A percentile compares a stretch with the other conserved stretches of the same genome.
Conservation (phyloP, 2,888 invertebrate species). For the Meliscaeva auricollis region DNA sequence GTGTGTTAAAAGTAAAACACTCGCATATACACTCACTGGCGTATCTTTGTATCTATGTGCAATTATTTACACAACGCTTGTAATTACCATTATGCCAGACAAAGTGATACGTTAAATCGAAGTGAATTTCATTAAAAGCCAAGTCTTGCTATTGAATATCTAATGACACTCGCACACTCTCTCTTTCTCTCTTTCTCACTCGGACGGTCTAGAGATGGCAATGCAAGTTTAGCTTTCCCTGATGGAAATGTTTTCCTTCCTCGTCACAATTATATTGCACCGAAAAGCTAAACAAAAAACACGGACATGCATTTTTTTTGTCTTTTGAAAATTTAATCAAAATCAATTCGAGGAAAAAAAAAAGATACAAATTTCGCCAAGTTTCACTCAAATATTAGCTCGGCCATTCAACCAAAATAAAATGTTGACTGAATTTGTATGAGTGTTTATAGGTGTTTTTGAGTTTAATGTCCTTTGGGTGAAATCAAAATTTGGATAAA, state of each 20-base stretch:
- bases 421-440: slow-evolving; percentile 23
- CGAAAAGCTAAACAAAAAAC: neutral
- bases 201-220: neutral
- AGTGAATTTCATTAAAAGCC: slow-evolving; percentile 65
- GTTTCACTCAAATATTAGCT: slow-evolving; percentile 45
- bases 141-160: slow-evolving; percentile 46
- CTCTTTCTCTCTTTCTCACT: slow-evolving; percentile 14
- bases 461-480: slow-evolving; percentile 73
- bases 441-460: slow-evolving; percentile 34
- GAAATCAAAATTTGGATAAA: slow-evolving; percentile 46
- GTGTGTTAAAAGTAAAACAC: neutral
- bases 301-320: slow-evolving; percentile 42
- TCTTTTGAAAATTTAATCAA: slow-evolving; percentile 37
- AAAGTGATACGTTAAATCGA: slow-evolving; percentile 57
- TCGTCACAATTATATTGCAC: slow-evolving; percentile 17
- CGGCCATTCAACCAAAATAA: slow-evolving; percentile 70
- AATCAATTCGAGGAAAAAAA: slow-evolving; percentile 54
- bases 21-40: neutral
- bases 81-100: slow-evolving; percentile 57
- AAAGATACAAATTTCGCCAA: slow-evolving; percentile 56
- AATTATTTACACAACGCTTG: slow-evolving; percentile 16
- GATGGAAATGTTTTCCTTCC: slow-evolving; percentile 46
- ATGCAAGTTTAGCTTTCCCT: slow-evolving; percentile 40
- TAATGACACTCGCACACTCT: slow-evolving; percentile 17
- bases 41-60: slow-evolving; percentile 26